Base-by-base conservation (phyloP, 2,888 invertebrate species). In the Drosophila testacea region DNA sequence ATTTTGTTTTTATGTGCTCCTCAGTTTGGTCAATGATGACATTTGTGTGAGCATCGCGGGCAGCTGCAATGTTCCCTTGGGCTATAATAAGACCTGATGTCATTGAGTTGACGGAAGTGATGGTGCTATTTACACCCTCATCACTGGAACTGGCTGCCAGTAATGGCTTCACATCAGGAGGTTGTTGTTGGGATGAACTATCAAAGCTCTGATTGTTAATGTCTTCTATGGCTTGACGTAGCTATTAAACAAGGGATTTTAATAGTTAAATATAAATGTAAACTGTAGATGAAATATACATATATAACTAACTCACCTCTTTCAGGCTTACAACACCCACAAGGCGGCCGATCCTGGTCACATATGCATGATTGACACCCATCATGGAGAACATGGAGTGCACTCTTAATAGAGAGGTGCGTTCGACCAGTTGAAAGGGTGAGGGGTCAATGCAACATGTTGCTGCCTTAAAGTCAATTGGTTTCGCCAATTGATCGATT, bases 361-460 rank as follows among this genome's bases (percentile, higher is more conserved):
- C 99, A 92, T 99, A 99, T 0, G 99, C 98, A 89, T 98, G 97
- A 93, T 98, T 98, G 27, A 99, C 96, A 10, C 98, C 99, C 74
- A 99, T 95, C 94, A 99, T 96, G 11, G 98, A 99, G 93, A 99
- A 99, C 54, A 99, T 93, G 0, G 99, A 99, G 93, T 99, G 99
- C 1, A 98, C 97, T 94, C 98, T 98, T 47, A 98, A 95, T 59
- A 98, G 93, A 0, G 98, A 98, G 1, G 98, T 98, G 81, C 97
- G 95, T 90, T 98, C 98, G 0, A 98, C 99, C 3, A 99, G 94
- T 91, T 99, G 99, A 93, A 99, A 99, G 6, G 99, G 99, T 32
- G 99, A 98, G 0, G 98, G 98, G 93, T 99, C 99, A 66, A 99
- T 97, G 91, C 97, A 96, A 78, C 91, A 84, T 66, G 89, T 80